Evolutionary conservation across 2,888 invertebrate species (phyloP).

Genomic region (Xestia xanthographa): DNA sequence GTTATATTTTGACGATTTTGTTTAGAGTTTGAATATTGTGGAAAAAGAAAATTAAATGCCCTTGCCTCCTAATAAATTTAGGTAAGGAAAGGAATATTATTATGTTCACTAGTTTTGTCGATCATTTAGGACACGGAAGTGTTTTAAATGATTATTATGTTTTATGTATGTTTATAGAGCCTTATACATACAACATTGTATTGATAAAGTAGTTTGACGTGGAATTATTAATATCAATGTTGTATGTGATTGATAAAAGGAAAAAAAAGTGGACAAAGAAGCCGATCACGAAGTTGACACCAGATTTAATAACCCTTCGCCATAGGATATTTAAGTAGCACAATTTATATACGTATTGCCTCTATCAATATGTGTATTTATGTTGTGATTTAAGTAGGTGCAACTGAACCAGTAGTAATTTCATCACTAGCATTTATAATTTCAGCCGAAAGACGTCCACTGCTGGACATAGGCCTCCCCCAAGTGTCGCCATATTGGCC

Average conservation of each 20-base stretch:
- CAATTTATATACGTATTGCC: not conserved
- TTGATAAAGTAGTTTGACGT: conserved; percentile 2
- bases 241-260: not conserved
- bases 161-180: not conserved
- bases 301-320: conserved; percentile 21
- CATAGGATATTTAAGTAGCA: not conserved
- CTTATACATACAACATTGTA: not conserved
- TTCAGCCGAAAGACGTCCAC: too few species aligned
- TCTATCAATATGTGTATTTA: not conserved
- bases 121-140: too few species aligned
- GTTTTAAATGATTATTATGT: not conserved
- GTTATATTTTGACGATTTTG: not conserved
- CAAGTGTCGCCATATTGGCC: too few species aligned
- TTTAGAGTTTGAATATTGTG: not conserved
- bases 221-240: conserved; percentile 13
- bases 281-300: conserved; percentile 25
- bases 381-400: not conserved
- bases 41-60: not conserved
- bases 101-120: too few species aligned
- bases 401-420: not conserved
- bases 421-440: not conserved
- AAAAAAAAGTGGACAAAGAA: conserved; percentile 35
- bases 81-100: not conserved
- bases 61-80: not conserved
- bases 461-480: too few species aligned